Evolutionary conservation across 2,113 vertebrate species (phyloP), one percentile per base, ranked within the genome.

Genomic region (Macheiramphus alcinus): DNA sequence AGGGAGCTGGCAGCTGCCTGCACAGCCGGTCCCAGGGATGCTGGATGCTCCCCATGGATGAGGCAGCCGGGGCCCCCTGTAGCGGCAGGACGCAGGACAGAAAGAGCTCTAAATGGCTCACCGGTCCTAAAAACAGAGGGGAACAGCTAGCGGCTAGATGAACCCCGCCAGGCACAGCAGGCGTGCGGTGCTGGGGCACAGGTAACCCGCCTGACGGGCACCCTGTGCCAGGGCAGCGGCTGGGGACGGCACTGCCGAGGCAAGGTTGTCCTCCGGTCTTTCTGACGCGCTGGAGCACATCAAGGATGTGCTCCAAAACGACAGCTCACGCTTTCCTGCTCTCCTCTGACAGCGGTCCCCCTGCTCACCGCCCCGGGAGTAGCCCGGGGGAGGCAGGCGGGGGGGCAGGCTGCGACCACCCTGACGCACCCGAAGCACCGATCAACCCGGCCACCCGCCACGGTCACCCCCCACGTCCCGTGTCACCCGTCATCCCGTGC

Each of bases 31-130:
- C 55, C 68, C 10, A 3, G 62, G n/a, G n/a, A 3, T n/a, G 38
- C 40, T 12, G 67, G 36, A 6, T 25, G 26, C 20, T 80, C 7
- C 26, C 19, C 55, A 20, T 3, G 18, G 43, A 4, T 9, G 10
- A 78, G 53, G 34, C 22, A 72, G 53, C 23, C 31, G 26, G 12
- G 1, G 1, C 3, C 15, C 32, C 50, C 67, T 23, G 21, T 26
- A 67, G n/a, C 1, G 3, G 56, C 2, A 8, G 42, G 42, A 14
- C 1, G 1, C 26, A n/a, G n/a, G 18, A n/a, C 42, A 56, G 53
- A 25, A 38, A 40, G 43, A 63, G 78, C 53, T 67, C 47, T 8
- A 8, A 40, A 18, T 5, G 31, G 2, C 13, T 47, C 0, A 0
- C 23, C 8, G 27, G 53, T 25, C 38, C 47, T 55, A 12, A n/a